Evolutionary conservation across 2,888 invertebrate genomes (phyloP).

Genomic region (Ectemnius lituratus): DNA sequence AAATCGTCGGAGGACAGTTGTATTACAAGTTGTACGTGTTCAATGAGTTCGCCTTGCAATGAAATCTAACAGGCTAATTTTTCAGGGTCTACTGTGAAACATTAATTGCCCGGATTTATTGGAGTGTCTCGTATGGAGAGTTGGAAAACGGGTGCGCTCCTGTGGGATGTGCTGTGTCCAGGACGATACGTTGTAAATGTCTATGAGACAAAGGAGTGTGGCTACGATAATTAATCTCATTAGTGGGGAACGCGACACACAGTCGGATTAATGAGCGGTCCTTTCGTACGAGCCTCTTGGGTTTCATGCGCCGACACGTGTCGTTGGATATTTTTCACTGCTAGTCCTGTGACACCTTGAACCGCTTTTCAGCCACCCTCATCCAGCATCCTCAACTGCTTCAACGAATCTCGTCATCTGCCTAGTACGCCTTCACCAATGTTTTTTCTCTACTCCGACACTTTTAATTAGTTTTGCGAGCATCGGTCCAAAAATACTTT

Average conservation of each 20-base stretch:
- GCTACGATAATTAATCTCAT: slow-evolving; percentile 60
- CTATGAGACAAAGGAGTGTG: slow-evolving; percentile 19
- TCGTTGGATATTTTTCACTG: slow-evolving; percentile 42
- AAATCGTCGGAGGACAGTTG: neutral
- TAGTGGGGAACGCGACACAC: slow-evolving; percentile 41
- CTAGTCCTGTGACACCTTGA: slow-evolving; percentile 32
- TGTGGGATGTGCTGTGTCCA: slow-evolving; percentile 28
- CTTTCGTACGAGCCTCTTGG: slow-evolving; percentile 41
- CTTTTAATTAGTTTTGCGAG: slow-evolving; percentile 3
- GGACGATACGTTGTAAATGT: neutral
- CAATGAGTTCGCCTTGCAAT: neutral
- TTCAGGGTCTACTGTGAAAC: neutral
- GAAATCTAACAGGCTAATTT: neutral
- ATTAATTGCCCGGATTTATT: slow-evolving; percentile 33
- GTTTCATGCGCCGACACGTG: slow-evolving; percentile 36
- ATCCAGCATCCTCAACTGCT: neutral
- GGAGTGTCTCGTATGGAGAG: slow-evolving; percentile 18
- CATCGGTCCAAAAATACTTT: neutral
- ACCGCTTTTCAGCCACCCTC: neutral
- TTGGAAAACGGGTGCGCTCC: no score
- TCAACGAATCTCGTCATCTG: neutral
- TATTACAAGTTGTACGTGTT: neutral
- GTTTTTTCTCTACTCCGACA: neutral
- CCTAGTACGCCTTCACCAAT: neutral
- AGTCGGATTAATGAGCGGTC: slow-evolving; percentile 53